Conservation (phyloP, 2,113 vertebrate genomes). For the Chamaea fasciata region DNA sequence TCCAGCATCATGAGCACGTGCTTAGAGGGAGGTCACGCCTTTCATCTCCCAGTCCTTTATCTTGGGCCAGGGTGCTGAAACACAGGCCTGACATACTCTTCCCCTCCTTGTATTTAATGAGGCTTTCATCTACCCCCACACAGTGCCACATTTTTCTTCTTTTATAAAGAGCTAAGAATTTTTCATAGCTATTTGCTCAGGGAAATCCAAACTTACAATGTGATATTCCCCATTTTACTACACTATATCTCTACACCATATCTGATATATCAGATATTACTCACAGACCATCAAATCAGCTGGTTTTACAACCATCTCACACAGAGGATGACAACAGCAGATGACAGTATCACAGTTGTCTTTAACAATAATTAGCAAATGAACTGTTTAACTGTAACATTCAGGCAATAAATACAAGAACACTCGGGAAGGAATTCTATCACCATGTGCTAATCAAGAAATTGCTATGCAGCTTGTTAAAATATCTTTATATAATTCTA, state of each 20-base stretch:
- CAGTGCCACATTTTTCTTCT: neutral
- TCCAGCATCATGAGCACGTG: accelerated
- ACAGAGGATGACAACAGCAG: neutral
- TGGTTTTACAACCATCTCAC: neutral
- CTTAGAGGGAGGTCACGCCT: neutral
- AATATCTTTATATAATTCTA: neutral
- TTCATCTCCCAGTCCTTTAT: neutral
- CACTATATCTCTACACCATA: accelerated
- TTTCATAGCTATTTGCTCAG: neutral
- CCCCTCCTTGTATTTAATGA: neutral
- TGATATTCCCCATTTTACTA: neutral
- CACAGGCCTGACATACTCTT: neutral
- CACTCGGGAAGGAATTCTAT: neutral
- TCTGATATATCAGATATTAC: neutral
- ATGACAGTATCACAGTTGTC: neutral
- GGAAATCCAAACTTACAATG: neutral
- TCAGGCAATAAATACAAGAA: neutral
- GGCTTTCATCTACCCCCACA: neutral
- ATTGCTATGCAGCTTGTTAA: neutral
- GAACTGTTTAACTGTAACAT: neutral
- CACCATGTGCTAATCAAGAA: neutral
- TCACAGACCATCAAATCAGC: neutral
- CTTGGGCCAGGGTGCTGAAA: neutral
- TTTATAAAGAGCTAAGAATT: neutral
- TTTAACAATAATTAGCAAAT: neutral